Base-by-base conservation (phyloP, 2,888 invertebrate genomes). In the Scrobipalpa costella region DNA sequence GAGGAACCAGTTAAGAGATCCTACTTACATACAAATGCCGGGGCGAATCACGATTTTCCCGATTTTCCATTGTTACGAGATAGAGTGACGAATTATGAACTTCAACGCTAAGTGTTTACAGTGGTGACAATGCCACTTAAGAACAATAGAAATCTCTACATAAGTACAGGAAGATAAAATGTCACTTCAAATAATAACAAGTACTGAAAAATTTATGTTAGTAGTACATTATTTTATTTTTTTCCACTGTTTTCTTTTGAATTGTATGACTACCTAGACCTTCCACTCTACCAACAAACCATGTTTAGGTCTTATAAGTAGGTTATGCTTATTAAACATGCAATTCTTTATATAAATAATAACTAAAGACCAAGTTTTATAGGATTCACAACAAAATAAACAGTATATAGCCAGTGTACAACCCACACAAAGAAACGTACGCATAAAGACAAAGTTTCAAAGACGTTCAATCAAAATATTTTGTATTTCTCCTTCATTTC, bases 21-120 rank as follows among this genome's bases (percentile, higher is more conserved):
- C 55, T 55, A 34, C 55, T 55, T 55, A 55, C 55, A 55, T 55
- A 55, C 27, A 33, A 34, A 55, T n/a, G n/a, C 7, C 55, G 8
- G 34, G 34, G 55, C 55, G 34, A 55, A 1, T 15, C 55, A 55
- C 33, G 34, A 33, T 55, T 34, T 55, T 27, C 55, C 9, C 49
- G 33, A 55, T 55, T 34, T 33, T 44, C 44, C 15, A 44, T 44
- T 44, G 44, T 15, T 27, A 27, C 27, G 27, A 5, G 2, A 27
- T 27, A 27, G 27, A 27, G 27, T 27, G 27, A 27, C 5, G 13
- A 38, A 38, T 38, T 38, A 5, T 38, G 2, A 9, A 49, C 49
- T 49, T 49, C 49, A 49, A 17, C 17, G 19, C 17, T 19, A 49
- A 7, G 49, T 47, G 49, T 19, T 49, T 49, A 49, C 49, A 49